Base-by-base conservation (phyloP, 2,113 vertebrate species). In the Lamprotornis superbus region DNA sequence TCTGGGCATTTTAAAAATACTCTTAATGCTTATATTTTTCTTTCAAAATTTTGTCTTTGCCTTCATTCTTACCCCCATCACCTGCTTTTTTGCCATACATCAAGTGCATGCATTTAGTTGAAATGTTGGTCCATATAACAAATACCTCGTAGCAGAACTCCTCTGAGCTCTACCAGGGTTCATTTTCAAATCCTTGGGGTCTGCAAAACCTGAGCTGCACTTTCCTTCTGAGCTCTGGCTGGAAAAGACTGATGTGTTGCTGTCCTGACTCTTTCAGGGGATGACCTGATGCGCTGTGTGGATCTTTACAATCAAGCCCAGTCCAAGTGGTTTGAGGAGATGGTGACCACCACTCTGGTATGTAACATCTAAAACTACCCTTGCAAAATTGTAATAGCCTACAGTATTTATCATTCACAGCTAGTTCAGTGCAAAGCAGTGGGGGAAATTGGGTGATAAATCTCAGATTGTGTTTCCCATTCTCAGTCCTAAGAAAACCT, bases 291-390 rank as follows among this genome's bases (percentile, higher is more conserved):
- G 99, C 98, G 99, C 88, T 99, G 99, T 7, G 99, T 99, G 35
- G 99, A 99, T 95, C 99, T 99, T 60, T 99, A 99, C 94, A 99
- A 99, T 89, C 99, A 99, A 98, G 98, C 98, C 44, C 99, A 99
- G 96, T 99, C 99, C 87, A 99, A 99, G 81, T 99, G 99, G 99
- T 99, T 99, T 96, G 99, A 99, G 95, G 99, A 99, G 97, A 99
- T 99, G 98, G 99, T 99, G 87, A 99, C 99, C 24, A 99, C 99
- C 33, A 99, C 99, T 19, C 95, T 99, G 98, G 99, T 99, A 98
- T 83, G 98, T 23, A 28, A 39, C 24, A 44, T n/a, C 28, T 67
- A 12, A 21, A 24, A 1, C 30, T 37, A 30, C 40, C 49, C 11
- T 3, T 49, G n/a, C 25, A 44, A 39, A 60, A 30, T 5, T 75